These are phyloP conservation scores for Apotomis betuletana DNA, from an alignment of 2,888 invertebrate genomes.

Conservation along the genomic window DNA sequence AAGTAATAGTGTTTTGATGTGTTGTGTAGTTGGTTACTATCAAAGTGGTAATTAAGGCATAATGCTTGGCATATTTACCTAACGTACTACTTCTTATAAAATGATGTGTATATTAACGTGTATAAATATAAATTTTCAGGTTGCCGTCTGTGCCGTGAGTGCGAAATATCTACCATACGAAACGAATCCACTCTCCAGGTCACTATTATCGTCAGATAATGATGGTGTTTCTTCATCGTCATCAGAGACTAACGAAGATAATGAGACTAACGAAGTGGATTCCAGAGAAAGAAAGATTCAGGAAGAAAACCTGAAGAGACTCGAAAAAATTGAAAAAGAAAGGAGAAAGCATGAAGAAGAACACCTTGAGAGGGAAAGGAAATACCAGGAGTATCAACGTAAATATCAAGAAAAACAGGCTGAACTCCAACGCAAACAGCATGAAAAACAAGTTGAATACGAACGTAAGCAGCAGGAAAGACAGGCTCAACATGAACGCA, in stretches of 20 bases:
- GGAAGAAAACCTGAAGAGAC: conserved; percentile 55
- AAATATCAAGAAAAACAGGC: conserved; percentile 52
- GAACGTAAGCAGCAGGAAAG: conserved; percentile 55
- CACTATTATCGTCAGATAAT: conserved; percentile 48
- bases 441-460: conserved; percentile 54
- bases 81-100: no score
- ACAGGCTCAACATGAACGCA: conserved; percentile 53
- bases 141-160: conserved; percentile 67
- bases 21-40: no score
- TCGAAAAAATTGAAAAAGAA: conserved; percentile 56
- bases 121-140: conserved; percentile 59
- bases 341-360: conserved; percentile 50
- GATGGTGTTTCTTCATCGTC: conserved; percentile 47
- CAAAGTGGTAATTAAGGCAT: no score
- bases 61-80: no score
- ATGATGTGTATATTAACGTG: background rate
- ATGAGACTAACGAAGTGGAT: conserved; percentile 50
- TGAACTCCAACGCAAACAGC: conserved; percentile 53
- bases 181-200: conserved; percentile 45
- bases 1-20: no score
- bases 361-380: conserved; percentile 52
- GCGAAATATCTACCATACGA: conserved; percentile 77
- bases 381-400: conserved; percentile 48
- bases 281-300: conserved; percentile 53
- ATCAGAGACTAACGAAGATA: conserved; percentile 46